These are phyloP conservation scores for Apostichopus japonicus DNA, from an alignment of 35 echinoderm and acorn worm species.

Conservation along the genomic window DNA sequence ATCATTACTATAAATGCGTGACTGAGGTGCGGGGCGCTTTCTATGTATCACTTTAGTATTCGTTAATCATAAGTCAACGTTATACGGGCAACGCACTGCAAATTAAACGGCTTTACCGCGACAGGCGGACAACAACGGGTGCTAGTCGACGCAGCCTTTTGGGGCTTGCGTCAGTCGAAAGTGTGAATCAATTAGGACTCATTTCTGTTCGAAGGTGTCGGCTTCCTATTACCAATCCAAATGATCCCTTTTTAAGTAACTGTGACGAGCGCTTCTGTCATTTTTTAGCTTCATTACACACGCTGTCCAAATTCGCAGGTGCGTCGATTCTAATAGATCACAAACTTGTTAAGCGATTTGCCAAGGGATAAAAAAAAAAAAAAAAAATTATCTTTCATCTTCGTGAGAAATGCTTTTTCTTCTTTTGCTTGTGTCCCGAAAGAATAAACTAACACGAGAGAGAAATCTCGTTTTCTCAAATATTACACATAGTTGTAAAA, in stretches of 20 bases:
- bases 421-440: not conserved
- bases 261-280: slow-evolving; percentile 44
- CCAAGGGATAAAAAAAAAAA: not conserved
- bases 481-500: slow-evolving; percentile 2
- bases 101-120: not conserved
- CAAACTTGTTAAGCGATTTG: slow-evolving; percentile 53
- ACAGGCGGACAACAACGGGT: slow-evolving; percentile 7
- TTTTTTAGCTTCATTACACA: slow-evolving; percentile 38
- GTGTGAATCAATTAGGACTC: slow-evolving; percentile 42
- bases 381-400: not conserved
- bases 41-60: too few species aligned
- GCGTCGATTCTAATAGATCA: slow-evolving; percentile 46
- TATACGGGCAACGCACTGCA: slow-evolving; percentile 34
- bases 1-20: too few species aligned
- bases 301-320: slow-evolving; percentile 50
- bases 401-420: not conserved
- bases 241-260: slow-evolving; percentile 42
- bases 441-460: not conserved
- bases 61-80: not conserved
- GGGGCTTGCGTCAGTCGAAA: slow-evolving; percentile 6
- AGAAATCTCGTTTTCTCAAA: not conserved
- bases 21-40: too few species aligned
- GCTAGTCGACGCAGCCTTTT: not conserved
- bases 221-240: slow-evolving; percentile 15
- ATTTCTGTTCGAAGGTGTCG: slow-evolving; percentile 32